Base-by-base conservation (phyloP, 2,113 vertebrate species). In the Pedetes capensis region DNA sequence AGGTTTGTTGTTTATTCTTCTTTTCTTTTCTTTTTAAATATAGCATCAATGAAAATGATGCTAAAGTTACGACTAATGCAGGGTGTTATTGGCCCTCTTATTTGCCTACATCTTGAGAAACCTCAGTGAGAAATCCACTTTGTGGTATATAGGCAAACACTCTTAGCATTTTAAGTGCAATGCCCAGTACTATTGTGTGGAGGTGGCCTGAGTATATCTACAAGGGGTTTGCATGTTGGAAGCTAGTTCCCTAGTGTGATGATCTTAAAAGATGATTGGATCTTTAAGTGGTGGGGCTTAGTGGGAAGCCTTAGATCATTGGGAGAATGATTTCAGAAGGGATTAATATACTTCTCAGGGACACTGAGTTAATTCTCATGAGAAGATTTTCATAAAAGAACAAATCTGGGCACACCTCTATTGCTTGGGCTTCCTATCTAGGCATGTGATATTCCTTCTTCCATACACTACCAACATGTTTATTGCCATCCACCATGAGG, bases 1-100 rank as follows among this genome's bases (percentile, higher is more conserved):
- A 89, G 51, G 29, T 75, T 95, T 96, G 51, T 94, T 96, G n/a
- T 91, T 95, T 80, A 55, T 75, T 94, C 39, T 91, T 68, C 9
- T 75, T 72, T 80, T 29, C 11, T 29, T 78, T 57, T 44, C 14
- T 74, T 96, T 90, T 71, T 11, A 1, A 93, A 91, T 49, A 86
- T 97, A 51, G 27, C 34, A 59, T 89, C 53, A 42, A 8, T 71
- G 39, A 72, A 95, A 87, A 96, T 74, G 27, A 93, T 79, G 29
- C 25, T 93, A 92, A 61, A 42, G 83, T 79, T 47, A 49, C 42
- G 32, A 80, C 51, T 82, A 51, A 80, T 16, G 66, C 57, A 34
- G 5, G 88, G 34, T 74, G 32, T n/a, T 92, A 23, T 63, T 18
- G 74, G 4, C 39, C 8, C 34, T 37, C 53, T 72, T 71, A 72